Conservation (phyloP, 2,113 vertebrate species). For the Calonectris borealis region DNA sequence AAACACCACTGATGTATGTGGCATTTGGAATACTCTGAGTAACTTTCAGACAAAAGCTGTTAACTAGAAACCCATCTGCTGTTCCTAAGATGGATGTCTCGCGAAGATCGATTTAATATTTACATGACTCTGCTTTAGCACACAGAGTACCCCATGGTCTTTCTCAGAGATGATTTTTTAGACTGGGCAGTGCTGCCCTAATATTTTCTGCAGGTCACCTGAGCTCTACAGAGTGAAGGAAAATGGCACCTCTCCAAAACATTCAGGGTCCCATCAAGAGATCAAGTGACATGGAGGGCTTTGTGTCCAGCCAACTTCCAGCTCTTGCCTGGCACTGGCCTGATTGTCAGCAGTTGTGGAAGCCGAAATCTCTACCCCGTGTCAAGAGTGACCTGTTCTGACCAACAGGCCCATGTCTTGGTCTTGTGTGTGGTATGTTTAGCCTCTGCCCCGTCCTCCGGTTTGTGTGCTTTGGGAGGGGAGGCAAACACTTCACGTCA, state of each 20-base stretch:
- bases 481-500: not conserved
- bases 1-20: not conserved
- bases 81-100: not conserved
- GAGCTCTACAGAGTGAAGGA: not conserved
- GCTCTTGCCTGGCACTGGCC: rapidly evolving
- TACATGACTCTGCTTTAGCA: not conserved
- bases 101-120: not conserved
- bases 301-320: not conserved
- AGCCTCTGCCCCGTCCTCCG: not conserved
- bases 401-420: not conserved
- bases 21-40: not conserved
- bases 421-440: not conserved
- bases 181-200: not conserved
- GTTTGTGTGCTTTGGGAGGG: not conserved
- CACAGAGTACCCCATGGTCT: rapidly evolving
- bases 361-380: not conserved
- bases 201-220: not conserved
- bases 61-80: not conserved
- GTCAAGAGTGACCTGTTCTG: not conserved
- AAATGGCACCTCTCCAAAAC: not conserved
- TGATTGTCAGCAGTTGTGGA: not conserved
- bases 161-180: not conserved
- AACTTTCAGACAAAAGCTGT: not conserved
- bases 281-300: not conserved
- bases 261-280: not conserved